Evolutionary conservation across 2,113 vertebrate genomes (phyloP), one percentile per base, ranked within the genome.

Genomic region (Piaya cayana): DNA sequence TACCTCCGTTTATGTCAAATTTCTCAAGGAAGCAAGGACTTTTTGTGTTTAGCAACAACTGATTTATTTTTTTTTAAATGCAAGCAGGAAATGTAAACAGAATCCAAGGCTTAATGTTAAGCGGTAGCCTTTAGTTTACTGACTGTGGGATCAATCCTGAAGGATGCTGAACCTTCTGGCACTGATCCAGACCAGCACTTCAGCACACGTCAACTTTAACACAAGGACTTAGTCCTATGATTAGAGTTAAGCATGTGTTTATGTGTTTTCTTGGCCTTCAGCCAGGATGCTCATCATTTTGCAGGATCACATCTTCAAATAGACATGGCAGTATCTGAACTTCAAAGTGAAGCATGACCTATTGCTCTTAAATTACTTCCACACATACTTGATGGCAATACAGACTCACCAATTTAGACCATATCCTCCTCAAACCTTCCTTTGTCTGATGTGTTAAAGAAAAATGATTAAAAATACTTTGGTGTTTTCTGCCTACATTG

Each of bases 201-300:
- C 88, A 94, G 82, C 91, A 85, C 93, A 93, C 82, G 92, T 96
- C 76, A 81, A 71, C 79, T 92, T 96, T 86, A 96, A 94, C 95
- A 92, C 72, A 75, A 81, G 68, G 69, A 52, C 71, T 88, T 95
- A 81, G 82, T 92, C 82, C 39, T 70, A 71, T 83, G 90, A 94
- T 94, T 94, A 93, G 72, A 97, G 88, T 93, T 96, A 96, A 96
- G 85, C 88, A 96, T 69, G 92, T 96, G 90, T 94, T 96, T 96
- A 93, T 96, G 85, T 86, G 86, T 67, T 93, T 95, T 81, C 30
- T 58, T 96, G 96, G 88, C 92, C 74, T 78, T 70, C 71, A 88
- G 92, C 92, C 88, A 96, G 60, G 23, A 71, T 81, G 85, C 85
- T 93, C 92, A 93, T 90, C 72, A 82, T 82, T 93, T 77, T 55